Percentiles rank a stretch among this genome's conserved stretches.
Evolutionary conservation across 2,888 invertebrate genomes (phyloP).

Genomic region (Oeneis ivallda): DNA sequence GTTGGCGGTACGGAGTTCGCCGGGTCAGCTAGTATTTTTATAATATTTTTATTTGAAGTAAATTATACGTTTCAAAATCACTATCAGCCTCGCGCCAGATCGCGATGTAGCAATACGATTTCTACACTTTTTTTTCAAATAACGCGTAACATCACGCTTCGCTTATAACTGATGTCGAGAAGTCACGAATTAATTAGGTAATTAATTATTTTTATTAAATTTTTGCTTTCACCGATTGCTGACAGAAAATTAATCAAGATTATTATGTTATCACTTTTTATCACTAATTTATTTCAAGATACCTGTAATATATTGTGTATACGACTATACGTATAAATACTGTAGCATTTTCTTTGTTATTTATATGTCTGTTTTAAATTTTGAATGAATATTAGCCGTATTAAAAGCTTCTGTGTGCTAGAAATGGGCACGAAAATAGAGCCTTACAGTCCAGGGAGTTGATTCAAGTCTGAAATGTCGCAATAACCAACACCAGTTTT

Average conservation of each 20-base stretch:
- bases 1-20: too few species aligned
- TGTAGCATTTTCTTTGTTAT: neutral
- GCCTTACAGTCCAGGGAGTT: too few species aligned
- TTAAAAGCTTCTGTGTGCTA: too few species aligned
- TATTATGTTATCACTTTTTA: neutral
- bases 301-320: too few species aligned
- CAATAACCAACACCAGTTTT: too few species aligned
- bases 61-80: slow-evolving; percentile 26
- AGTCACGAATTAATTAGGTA: slow-evolving; percentile 26
- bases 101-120: slow-evolving; percentile 23
- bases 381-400: too few species aligned
- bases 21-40: too few species aligned
- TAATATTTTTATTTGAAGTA: too few species aligned
- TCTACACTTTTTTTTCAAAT: slow-evolving; percentile 19
- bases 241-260: slow-evolving; percentile 9
- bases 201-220: neutral
- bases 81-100: neutral
- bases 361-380: neutral
- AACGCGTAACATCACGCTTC: slow-evolving; percentile 26
- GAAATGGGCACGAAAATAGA: too few species aligned
- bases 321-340: too few species aligned
- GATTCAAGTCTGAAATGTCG: too few species aligned
- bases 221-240: neutral
- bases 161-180: slow-evolving; percentile 21
- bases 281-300: neutral